These are phyloP conservation scores for Psittacula echo DNA, from an alignment of 2,797 vertebrate genomes.

Conservation along the genomic window DNA sequence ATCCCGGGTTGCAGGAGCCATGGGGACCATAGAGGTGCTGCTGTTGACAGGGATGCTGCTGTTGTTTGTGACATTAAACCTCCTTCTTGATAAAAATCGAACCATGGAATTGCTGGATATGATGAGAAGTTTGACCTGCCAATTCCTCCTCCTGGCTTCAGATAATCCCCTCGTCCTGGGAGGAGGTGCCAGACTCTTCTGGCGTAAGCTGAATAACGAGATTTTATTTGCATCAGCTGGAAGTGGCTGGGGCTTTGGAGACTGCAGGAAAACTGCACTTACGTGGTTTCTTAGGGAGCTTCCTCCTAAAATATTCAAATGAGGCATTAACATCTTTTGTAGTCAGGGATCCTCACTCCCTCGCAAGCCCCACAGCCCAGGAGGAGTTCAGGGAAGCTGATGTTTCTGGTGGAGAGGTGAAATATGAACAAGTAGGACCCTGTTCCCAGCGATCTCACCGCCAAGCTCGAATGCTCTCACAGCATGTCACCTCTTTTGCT, in stretches of 20 bases:
- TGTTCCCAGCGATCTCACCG: rapidly evolving
- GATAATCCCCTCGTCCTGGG: not conserved
- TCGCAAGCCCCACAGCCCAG: not conserved
- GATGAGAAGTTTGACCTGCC: not conserved
- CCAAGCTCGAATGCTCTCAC: not conserved
- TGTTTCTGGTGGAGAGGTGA: not conserved
- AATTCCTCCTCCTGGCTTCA: not conserved
- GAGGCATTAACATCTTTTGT: not conserved
- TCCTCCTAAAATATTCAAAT: not conserved
- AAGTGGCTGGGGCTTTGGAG: not conserved
- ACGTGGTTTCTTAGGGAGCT: not conserved
- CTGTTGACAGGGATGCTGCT: not conserved
- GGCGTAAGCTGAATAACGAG: not conserved
- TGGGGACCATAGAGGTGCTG: rapidly evolving
- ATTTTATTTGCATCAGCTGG: slow-evolving; percentile 2
- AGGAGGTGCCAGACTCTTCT: not conserved
- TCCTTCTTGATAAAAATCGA: not conserved
- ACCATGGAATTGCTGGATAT: not conserved
- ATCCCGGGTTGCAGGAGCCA: rapidly evolving
- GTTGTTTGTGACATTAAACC: not conserved
- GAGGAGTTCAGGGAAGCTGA: not conserved
- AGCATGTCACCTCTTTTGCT: not conserved
- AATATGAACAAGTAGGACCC: not conserved
- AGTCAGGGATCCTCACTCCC: not conserved
- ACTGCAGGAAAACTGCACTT: not conserved